Conservation (phyloP, 2,888 invertebrate species). For the Amiota communis region DNA sequence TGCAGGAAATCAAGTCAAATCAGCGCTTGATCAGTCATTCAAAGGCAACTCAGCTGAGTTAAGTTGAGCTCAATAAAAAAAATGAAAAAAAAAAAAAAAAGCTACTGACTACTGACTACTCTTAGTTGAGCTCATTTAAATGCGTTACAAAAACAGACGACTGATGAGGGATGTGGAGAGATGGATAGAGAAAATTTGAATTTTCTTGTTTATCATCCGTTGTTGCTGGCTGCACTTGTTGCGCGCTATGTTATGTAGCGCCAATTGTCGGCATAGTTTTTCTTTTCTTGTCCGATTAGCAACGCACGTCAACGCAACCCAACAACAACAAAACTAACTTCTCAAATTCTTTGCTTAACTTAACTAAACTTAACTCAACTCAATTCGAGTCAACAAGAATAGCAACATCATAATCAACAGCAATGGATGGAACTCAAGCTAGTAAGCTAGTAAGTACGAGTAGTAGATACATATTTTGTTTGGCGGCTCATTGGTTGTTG, state of each 20-base stretch:
- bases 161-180: no score
- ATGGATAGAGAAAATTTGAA: constrained; percentile 27
- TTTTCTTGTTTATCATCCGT: background rate
- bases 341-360: background rate
- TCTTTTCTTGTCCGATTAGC: constrained; percentile 55
- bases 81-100: no score
- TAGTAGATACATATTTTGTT: background rate
- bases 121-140: constrained; percentile 52
- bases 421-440: background rate
- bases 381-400: constrained; percentile 11
- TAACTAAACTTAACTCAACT: background rate
- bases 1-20: constrained; percentile 70
- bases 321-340: constrained; percentile 39
- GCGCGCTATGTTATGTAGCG: constrained; percentile 17
- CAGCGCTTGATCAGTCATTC: constrained; percentile 58
- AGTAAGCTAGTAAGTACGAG: background rate
- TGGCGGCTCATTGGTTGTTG: constrained; percentile 1
- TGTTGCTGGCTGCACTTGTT: background rate
- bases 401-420: constrained; percentile 25
- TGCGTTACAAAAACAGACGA: constrained; percentile 45
- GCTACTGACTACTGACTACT: constrained; percentile 32
- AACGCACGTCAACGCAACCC: constrained; percentile 69
- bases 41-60: constrained; percentile 2
- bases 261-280: constrained; percentile 52
- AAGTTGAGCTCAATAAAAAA: constrained; percentile 18